Percentiles rank a stretch among this genome's conserved stretches.
Evolutionary conservation across 2,113 vertebrate species (phyloP).

Genomic region (Coracopsis vasa): DNA sequence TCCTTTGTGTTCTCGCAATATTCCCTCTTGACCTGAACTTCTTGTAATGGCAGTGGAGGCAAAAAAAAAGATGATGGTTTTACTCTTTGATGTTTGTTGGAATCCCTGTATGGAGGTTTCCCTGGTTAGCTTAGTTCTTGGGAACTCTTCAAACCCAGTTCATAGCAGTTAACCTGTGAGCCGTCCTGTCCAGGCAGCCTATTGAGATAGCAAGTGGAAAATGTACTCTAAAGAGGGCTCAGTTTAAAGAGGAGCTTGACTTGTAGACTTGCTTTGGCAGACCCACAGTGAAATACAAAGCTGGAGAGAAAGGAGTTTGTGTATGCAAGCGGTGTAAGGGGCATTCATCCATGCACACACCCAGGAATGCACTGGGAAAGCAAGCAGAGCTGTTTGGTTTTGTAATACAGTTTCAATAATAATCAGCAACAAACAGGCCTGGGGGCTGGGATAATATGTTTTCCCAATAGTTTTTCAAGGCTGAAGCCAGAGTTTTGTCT

Average conservation of each 20-base stretch:
- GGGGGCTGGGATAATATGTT: neutral
- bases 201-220: neutral
- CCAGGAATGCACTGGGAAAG: constrained; percentile 3
- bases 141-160: neutral
- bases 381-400: neutral
- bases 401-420: neutral
- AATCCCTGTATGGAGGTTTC: neutral
- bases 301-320: neutral
- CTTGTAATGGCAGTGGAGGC: neutral
- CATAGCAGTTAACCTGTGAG: neutral
- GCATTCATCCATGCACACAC: neutral
- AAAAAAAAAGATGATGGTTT: neutral
- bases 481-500: neutral
- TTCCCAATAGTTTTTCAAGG: neutral
- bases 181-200: neutral
- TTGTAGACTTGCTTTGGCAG: neutral
- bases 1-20: neutral
- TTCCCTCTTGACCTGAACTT: constrained; percentile 34
- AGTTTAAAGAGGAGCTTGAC: neutral
- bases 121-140: neutral
- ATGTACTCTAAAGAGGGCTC: neutral
- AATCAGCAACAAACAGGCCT: neutral
- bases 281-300: neutral
- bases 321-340: neutral
- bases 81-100: neutral